phyloP scores from a whole-genome alignment of 64 coral and sea anemone species.

The Montipora capricornis region DNA sequence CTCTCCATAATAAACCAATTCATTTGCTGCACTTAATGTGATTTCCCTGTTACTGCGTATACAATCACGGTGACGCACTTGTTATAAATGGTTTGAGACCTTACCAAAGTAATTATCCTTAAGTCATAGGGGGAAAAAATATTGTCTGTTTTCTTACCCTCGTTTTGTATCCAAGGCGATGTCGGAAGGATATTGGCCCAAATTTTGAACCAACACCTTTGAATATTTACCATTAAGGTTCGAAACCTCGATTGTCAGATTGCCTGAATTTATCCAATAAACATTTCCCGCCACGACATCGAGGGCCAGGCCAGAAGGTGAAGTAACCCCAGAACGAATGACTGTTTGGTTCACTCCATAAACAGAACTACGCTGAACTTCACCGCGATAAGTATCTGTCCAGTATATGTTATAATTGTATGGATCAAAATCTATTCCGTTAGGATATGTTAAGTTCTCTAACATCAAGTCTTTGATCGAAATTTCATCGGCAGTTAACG shows the following conservation, averaged over 20 bases:
- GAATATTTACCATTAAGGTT: constrained; percentile 9
- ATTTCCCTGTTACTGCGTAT: too few species aligned
- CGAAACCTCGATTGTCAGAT: constrained; percentile 24
- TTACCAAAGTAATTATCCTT: too few species aligned
- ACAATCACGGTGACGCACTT: too few species aligned
- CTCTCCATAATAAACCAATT: too few species aligned
- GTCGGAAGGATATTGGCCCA: not conserved
- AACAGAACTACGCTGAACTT: constrained; percentile 2
- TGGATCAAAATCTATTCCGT: constrained; percentile 49
- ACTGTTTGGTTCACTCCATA: constrained; percentile 30
- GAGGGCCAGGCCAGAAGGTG: constrained; percentile 11
- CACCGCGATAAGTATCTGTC: constrained; percentile 5
- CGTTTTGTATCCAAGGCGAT: constrained; percentile 30
- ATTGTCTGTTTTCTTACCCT: not conserved
- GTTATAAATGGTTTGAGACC: too few species aligned
- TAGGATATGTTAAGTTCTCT: not conserved
- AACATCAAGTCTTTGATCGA: not conserved
- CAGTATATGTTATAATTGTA: constrained; percentile 27
- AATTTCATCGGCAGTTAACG: not conserved
- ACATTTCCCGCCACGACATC: constrained; percentile 58
- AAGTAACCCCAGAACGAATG: not conserved
- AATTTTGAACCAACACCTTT: constrained; percentile 21
- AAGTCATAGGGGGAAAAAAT: too few species aligned
- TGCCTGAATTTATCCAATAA: constrained; percentile 18
- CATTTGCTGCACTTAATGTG: too few species aligned